Evolutionary conservation across 2,797 vertebrate genomes (phyloP), one percentile per base, ranked within the genome.

Genomic region (Sebastiscus tertius): DNA sequence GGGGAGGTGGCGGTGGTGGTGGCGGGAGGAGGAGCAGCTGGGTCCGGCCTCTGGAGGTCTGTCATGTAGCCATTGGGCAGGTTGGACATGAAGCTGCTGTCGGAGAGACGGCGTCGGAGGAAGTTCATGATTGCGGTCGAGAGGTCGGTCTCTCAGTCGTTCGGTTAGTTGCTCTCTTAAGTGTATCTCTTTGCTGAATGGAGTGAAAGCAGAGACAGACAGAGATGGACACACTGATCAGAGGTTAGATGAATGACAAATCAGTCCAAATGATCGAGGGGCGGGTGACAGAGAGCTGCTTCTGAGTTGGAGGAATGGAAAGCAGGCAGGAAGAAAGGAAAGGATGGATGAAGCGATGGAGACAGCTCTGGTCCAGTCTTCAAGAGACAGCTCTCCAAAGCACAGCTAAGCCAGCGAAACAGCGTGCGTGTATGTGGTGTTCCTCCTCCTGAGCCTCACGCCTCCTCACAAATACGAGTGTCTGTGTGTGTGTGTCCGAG

Each of bases 31-130:
- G 97, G 97, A 80, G 96, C 96, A 85, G 97, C 94, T 55, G 97
- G 97, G 89, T 99, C 98, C 0, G 98, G 96, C 88, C 97, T 96
- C 96, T 99, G 98, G 92, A 99, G 97, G 93, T 99, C 98, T 29
- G 97, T 96, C 98, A 99, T 99, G 96, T 99, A 99, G 89, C 98
- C 98, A 62, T 99, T 99, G 93, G 98, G 98, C 85, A 99, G 96
- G 95, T 99, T 99, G 93, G 98, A 98, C 92, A 99, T 98, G 95
- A 99, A 99, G 96, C 96, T 99, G 96, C 98, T 99, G 96, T 99
- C 98, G 9, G 98, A 99, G 79, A 99, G 97, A 82, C 98, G 97
- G 82, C 98, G 97, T 71, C 98, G 96, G 83, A 99, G 97, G 97
- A 98, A 99, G 97, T 99, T 99, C 98, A 99, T 99, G 96, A 92